Conservation (phyloP, 1,140 invertebrate genomes). For the Drosophila sechellia region DNA sequence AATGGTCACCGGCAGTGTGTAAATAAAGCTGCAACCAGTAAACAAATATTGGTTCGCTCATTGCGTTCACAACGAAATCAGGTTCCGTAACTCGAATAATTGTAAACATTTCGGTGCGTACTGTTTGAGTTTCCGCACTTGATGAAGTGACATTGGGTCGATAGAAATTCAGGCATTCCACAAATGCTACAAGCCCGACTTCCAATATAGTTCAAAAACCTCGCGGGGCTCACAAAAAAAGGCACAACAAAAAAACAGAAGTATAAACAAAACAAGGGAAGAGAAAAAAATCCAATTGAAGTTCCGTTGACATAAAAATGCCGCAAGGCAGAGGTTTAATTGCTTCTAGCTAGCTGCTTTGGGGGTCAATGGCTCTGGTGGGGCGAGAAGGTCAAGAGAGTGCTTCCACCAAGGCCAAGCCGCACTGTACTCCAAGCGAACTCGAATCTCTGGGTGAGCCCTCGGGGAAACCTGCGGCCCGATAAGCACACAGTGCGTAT, state of each 20-base stretch:
- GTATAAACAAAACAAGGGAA: constrained; percentile 11
- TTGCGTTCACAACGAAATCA: constrained; percentile 40
- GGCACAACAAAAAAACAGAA: constrained; percentile 12
- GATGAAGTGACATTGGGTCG: constrained; percentile 51
- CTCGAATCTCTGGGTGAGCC: constrained; percentile 15
- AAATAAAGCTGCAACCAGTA: constrained; percentile 52
- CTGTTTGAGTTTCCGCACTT: constrained; percentile 59
- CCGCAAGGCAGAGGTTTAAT: constrained; percentile 41
- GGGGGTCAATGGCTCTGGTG: constrained; percentile 55
- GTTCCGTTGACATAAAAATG: constrained; percentile 74
- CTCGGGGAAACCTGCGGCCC: not conserved
- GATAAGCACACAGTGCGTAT: constrained; percentile 41
- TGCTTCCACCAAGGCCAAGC: constrained; percentile 25
- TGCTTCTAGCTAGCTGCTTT: constrained; percentile 38
- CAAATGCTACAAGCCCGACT: constrained; percentile 36
- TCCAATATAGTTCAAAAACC: constrained; percentile 68
- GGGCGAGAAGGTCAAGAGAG: constrained; percentile 6
- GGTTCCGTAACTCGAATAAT: constrained; percentile 59
- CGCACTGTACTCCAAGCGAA: constrained; percentile 13
- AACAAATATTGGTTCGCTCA: constrained; percentile 20
- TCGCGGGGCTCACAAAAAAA: constrained; percentile 35
- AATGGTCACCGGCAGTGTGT: constrained; percentile 34
- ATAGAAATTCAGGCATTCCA: constrained; percentile 30
- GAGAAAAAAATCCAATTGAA: constrained; percentile 62
- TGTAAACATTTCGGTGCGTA: constrained; percentile 58